Conservation (phyloP, 2,113 vertebrate species). For the Mobula hypostoma region DNA sequence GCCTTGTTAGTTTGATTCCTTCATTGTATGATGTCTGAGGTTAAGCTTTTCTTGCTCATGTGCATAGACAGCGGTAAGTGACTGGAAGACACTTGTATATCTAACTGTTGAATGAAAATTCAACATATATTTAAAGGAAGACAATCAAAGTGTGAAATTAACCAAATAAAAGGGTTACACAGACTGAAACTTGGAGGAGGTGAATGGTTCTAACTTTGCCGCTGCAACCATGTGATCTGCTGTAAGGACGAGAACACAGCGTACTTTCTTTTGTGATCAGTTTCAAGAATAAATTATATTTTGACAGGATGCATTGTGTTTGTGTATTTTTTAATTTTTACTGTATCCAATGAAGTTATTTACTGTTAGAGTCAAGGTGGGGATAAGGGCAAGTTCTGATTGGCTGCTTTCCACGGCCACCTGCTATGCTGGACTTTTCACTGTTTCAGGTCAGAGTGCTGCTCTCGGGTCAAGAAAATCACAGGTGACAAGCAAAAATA, state of each 20-base stretch:
- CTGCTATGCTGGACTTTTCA: not conserved
- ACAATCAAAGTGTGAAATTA: not conserved
- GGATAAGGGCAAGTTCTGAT: not conserved
- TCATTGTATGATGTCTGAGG: not conserved
- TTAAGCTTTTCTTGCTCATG: not conserved
- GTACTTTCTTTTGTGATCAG: constrained; percentile 29
- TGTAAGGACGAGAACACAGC: not conserved
- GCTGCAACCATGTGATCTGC: not conserved
- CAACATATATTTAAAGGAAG: not conserved
- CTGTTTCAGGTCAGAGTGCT: not conserved
- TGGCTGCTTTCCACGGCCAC: not conserved
- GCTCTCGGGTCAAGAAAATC: not conserved
- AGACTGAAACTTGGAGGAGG: not conserved
- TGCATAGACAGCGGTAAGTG: not conserved
- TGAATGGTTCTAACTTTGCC: too few species aligned
- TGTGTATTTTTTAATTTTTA: not conserved
- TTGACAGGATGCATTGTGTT: not conserved
- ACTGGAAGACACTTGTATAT: not conserved
- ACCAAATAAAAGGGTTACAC: not conserved
- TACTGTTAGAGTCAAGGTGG: constrained; percentile 5
- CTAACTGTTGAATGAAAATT: not conserved
- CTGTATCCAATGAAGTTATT: constrained; percentile 1
- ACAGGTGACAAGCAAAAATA: not conserved
- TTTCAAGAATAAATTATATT: constrained; percentile 25
- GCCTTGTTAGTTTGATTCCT: not conserved